Evolutionary conservation across 1,140 invertebrate genomes (phyloP).

Genomic region (Leucophenga varia): DNA sequence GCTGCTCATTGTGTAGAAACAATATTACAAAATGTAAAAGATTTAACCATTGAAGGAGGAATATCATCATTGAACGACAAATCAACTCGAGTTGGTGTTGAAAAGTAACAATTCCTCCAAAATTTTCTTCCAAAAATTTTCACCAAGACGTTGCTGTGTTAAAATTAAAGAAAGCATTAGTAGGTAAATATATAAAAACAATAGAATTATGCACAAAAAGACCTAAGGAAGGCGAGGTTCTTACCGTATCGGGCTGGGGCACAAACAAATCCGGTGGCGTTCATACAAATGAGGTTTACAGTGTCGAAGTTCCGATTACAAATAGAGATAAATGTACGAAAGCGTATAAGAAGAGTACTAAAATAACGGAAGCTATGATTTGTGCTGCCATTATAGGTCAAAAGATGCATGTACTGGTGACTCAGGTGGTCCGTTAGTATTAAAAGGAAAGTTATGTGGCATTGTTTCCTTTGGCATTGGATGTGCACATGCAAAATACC

Average conservation of each 20-base stretch:
- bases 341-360: not conserved
- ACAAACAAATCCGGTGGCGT: not conserved
- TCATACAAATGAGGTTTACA: not conserved
- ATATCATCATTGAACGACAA: slow-evolving; percentile 2
- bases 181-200: not conserved
- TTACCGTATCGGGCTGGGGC: slow-evolving; percentile 11
- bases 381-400: slow-evolving; percentile 9
- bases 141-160: slow-evolving; percentile 8
- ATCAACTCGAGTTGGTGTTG: not conserved
- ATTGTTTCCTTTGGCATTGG: slow-evolving; percentile 44
- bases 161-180: not conserved
- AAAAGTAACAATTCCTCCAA: not conserved
- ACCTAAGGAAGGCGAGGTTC: not conserved
- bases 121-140: not conserved
- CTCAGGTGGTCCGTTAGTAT: slow-evolving; percentile 14
- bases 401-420: slow-evolving; percentile 13
- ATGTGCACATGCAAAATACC: slow-evolving; percentile 64
- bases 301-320: slow-evolving; percentile 1
- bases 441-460: slow-evolving; percentile 12
- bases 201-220: not conserved
- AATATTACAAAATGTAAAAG: not conserved
- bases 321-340: not conserved
- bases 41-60: not conserved
- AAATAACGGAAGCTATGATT: slow-evolving; percentile 16
- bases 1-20: slow-evolving; percentile 7